A percentile compares a stretch with the other conserved stretches of the same genome.
Evolutionary conservation across 2,113 vertebrate genomes (phyloP).

Genomic region (Trochalopteron elliotii): DNA sequence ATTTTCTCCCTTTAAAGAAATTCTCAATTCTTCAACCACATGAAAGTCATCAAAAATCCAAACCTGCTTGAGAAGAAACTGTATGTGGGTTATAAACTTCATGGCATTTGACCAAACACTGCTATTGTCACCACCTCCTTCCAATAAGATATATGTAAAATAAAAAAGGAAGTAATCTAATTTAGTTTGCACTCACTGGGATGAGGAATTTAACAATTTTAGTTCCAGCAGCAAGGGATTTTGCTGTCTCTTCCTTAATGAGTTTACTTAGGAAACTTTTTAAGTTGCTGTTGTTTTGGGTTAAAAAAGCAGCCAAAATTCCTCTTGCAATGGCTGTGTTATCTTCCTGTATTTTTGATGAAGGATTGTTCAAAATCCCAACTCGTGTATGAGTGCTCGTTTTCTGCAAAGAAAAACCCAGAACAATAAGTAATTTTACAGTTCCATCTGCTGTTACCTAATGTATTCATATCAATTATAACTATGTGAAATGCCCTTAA

Average conservation of each 20-base stretch:
- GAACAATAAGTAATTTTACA: background rate
- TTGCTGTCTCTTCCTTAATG: slow-evolving; percentile 82
- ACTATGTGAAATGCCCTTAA: background rate
- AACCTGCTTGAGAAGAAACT: background rate
- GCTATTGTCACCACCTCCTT: background rate
- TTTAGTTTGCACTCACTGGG: slow-evolving; percentile 74
- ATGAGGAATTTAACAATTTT: slow-evolving; percentile 85
- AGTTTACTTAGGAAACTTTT: slow-evolving; percentile 84
- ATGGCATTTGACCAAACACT: background rate
- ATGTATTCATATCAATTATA: background rate
- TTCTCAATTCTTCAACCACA: background rate
- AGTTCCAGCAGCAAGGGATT: slow-evolving; percentile 81
- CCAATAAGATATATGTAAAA: background rate
- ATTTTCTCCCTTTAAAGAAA: background rate
- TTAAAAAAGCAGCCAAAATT: slow-evolving; percentile 88
- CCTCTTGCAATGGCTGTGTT: slow-evolving; percentile 87
- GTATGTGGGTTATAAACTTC: background rate
- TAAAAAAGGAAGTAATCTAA: background rate
- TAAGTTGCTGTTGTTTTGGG: slow-evolving; percentile 82
- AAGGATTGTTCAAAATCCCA: slow-evolving; percentile 90
- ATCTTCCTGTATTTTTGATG: slow-evolving; percentile 84
- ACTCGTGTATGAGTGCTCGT: slow-evolving; percentile 81
- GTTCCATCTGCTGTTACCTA: background rate
- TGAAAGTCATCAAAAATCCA: background rate
- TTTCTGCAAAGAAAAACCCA: slow-evolving; percentile 75